These are phyloP conservation scores for Gymnoscopelus braueri DNA, from an alignment of 2,797 vertebrate genomes.

Conservation along the genomic window DNA sequence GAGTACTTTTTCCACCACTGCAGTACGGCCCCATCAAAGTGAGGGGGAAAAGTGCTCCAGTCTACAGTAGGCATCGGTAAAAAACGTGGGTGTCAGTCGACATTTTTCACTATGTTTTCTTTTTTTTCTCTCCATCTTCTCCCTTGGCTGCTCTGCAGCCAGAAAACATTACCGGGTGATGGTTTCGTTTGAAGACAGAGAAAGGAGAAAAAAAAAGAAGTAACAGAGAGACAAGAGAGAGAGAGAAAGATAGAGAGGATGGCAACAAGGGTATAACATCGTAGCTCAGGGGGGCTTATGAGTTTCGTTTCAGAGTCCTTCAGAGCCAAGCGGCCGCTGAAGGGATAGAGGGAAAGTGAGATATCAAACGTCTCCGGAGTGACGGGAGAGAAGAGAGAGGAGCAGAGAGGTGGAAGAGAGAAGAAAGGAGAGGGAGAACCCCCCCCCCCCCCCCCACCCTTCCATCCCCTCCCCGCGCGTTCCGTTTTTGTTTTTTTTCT, in stretches of 20 bases:
- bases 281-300: slow-evolving; percentile 71
- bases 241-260: background rate
- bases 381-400: slow-evolving; percentile 62
- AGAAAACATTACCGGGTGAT: slow-evolving; percentile 58
- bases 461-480: slow-evolving; percentile 63
- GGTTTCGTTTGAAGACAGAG: slow-evolving; percentile 65
- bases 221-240: slow-evolving; percentile 35
- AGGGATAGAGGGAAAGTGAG: slow-evolving; percentile 67
- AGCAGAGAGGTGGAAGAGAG: slow-evolving; percentile 62
- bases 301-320: slow-evolving; percentile 61
- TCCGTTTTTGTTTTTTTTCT: slow-evolving; percentile 33
- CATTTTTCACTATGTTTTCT: slow-evolving; percentile 52
- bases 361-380: slow-evolving; percentile 78
- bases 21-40: slow-evolving; percentile 55
- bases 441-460: slow-evolving; percentile 67
- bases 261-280: background rate
- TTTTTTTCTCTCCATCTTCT: slow-evolving; percentile 31
- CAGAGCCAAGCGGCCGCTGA: slow-evolving; percentile 65
- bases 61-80: slow-evolving; percentile 60
- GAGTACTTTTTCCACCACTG: too few species aligned
- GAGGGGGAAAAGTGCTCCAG: slow-evolving; percentile 30
- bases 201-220: slow-evolving; percentile 67
- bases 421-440: slow-evolving; percentile 60
- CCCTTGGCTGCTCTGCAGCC: slow-evolving; percentile 45
- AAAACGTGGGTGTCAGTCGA: slow-evolving; percentile 67